Evolutionary conservation across 2,888 invertebrate species (phyloP).

Genomic region (Acleris cristana): DNA sequence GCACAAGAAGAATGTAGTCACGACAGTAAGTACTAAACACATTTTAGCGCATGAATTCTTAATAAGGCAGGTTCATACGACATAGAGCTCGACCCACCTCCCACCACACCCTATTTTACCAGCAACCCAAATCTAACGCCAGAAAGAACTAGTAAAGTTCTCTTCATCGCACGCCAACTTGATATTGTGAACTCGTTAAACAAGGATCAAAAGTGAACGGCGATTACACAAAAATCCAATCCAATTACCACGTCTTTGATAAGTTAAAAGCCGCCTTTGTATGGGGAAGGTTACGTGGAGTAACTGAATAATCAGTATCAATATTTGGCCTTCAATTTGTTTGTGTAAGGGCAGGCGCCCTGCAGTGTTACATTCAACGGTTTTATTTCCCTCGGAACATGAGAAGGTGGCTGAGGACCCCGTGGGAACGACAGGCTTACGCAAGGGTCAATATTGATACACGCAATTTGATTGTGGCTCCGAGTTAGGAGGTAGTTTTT

Average conservation of each 20-base stretch:
- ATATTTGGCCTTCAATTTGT: constrained; percentile 79
- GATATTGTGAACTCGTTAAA: constrained; percentile 57
- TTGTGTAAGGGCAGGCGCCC: constrained; percentile 68
- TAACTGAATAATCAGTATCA: constrained; percentile 72
- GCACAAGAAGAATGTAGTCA: too few relatives aligned
- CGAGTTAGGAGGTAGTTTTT: constrained; percentile 64
- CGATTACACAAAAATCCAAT: constrained; percentile 73
- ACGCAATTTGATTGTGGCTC: constrained; percentile 68
- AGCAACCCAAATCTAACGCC: constrained; percentile 6
- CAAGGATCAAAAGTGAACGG: constrained; percentile 69
- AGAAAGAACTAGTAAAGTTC: constrained; percentile 3
- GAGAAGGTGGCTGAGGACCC: constrained; percentile 74
- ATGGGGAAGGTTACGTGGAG: constrained; percentile 48
- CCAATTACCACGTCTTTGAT: constrained; percentile 78
- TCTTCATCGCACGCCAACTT: constrained; percentile 47
- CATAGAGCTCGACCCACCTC: too few relatives aligned
- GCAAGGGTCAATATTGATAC: constrained; percentile 74
- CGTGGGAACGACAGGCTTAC: constrained; percentile 74
- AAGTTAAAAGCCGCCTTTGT: constrained; percentile 78
- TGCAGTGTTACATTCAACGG: constrained; percentile 64
- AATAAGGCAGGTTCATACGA: too few relatives aligned
- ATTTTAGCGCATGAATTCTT: too few relatives aligned
- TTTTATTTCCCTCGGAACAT: constrained; percentile 60
- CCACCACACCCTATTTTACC: too few relatives aligned
- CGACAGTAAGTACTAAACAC: too few relatives aligned